Base-by-base conservation (phyloP, 1,140 invertebrate species). In the Ostrea denselamellosa region DNA sequence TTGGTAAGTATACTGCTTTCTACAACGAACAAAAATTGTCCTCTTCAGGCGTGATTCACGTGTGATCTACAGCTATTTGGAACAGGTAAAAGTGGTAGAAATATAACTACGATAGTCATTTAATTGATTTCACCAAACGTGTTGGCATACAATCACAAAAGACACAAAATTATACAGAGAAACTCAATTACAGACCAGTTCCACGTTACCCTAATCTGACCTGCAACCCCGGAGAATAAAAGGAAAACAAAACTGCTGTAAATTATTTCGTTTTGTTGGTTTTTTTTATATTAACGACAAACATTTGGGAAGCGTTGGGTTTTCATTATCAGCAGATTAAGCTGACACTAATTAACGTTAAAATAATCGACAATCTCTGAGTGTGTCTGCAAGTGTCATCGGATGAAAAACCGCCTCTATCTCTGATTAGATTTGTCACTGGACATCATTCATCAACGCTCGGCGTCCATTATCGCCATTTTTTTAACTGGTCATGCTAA, bases 301-400 rank as follows among this genome's bases (percentile, higher is more conserved):
- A 44, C 0, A 28, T 8, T 14, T 34, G 8, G 22, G 28, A 77
- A 28, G 68, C 28, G 25, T 25, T 10, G 22, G 22, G 10, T 77
- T 28, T 14, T 25, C 12, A 34, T 8, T 34, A 77, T 28, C 25
- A 77, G 68, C 10, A 77, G 25, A 25, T 14, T 25, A 77, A 77
- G 28, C 25, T 77, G 68, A 34, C 68, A 77, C 68, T 77, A 77
- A 77, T 77, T 77, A 77, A 77, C 68, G 68, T 34, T 77, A 77
- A 34, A 77, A 77, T 77, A 77, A 77, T 77, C 68, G 22, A 10
- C 25, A 34, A 28, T 77, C 68, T 77, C 68, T 8, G 68, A 34
- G 25, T 22, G 68, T 77, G 68, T 77, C 68, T 10, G 28, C 68
- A 34, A 77, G 68, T 77, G 68, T 17, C 68, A 77, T 28, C 25